These are phyloP conservation scores for Lamproptera curius DNA, from an alignment of 2,888 invertebrate genomes.

Conservation along the genomic window DNA sequence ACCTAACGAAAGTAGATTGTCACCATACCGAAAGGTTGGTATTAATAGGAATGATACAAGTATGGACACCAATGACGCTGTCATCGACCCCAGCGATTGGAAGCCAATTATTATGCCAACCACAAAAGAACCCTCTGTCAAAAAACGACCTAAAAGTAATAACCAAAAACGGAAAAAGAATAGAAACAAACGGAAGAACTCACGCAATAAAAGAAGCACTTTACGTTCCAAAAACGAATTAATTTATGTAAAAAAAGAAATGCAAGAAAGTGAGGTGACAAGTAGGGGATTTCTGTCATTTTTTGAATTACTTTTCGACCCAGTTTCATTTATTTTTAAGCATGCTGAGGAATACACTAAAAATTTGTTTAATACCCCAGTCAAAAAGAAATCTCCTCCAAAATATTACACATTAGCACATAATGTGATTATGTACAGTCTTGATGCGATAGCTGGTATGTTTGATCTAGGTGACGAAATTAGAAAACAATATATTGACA, in stretches of 20 bases:
- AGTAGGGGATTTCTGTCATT: conserved; percentile 40
- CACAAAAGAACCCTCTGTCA: conserved; percentile 29
- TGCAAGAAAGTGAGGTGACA: conserved; percentile 1
- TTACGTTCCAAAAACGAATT: no score
- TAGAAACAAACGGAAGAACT: conserved; percentile 35
- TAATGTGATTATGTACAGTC: conserved; percentile 46
- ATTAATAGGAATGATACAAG: conserved; percentile 25
- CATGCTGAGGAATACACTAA: conserved; percentile 43
- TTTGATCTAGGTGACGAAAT: conserved; percentile 46
- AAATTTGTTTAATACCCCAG: conserved; percentile 38
- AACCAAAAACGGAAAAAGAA: conserved; percentile 22
- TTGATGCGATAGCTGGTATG: conserved; percentile 57
- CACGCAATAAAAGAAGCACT: conserved; percentile 39
- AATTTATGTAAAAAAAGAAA: no score
- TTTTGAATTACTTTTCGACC: conserved; percentile 38
- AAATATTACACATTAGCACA: conserved; percentile 52
- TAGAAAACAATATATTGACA: conserved; percentile 33
- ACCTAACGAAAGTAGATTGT: conserved; percentile 52
- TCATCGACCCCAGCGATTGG: conserved; percentile 50
- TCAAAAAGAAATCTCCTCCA: conserved; percentile 47
- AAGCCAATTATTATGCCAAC: conserved; percentile 53
- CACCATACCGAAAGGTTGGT: conserved; percentile 43
- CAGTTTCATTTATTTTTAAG: conserved; percentile 39
- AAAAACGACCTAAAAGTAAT: conserved; percentile 33
- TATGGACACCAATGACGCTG: conserved; percentile 26